phyloP scores from a whole-genome alignment of 2,113 vertebrate species.

The Paraplagusia blochii region DNA sequence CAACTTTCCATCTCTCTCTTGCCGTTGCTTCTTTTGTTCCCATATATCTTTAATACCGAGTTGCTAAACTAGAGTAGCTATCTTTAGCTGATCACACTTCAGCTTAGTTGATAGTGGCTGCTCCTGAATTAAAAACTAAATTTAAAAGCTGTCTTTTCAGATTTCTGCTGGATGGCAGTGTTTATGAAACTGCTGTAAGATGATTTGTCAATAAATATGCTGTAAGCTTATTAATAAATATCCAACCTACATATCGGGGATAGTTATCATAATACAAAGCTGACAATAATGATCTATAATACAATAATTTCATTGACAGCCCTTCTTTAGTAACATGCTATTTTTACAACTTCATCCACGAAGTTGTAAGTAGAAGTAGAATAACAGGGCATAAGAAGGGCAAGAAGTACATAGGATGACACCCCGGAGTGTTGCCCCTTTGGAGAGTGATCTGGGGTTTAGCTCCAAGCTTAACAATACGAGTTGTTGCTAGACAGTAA shows the following conservation, averaged over 20 bases:
- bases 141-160: conserved; percentile 30
- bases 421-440: conserved; percentile 17
- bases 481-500: conserved; percentile 28
- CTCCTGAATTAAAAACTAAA: conserved; percentile 55
- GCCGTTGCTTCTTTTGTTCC: conserved; percentile 36
- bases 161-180: conserved; percentile 41
- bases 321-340: too few species aligned
- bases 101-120: conserved; percentile 61
- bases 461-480: conserved; percentile 31
- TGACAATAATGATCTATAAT: too few species aligned
- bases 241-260: too few species aligned
- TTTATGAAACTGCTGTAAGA: conserved; percentile 40
- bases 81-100: conserved; percentile 70
- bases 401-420: conserved; percentile 13
- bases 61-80: conserved; percentile 68
- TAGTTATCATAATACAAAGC: too few species aligned
- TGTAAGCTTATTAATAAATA: too few species aligned
- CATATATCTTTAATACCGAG: conserved; percentile 67
- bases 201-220: neutral
- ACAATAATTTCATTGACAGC: too few species aligned
- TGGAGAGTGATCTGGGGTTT: conserved; percentile 25
- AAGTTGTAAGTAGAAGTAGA: conserved; percentile 22
- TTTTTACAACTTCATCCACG: too few species aligned
- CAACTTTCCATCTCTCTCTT: conserved; percentile 41
- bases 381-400: conserved; percentile 8